These are phyloP conservation scores for Phenganax marumi DNA, from an alignment of 92 coral and sea anemone species.

Conservation along the genomic window DNA sequence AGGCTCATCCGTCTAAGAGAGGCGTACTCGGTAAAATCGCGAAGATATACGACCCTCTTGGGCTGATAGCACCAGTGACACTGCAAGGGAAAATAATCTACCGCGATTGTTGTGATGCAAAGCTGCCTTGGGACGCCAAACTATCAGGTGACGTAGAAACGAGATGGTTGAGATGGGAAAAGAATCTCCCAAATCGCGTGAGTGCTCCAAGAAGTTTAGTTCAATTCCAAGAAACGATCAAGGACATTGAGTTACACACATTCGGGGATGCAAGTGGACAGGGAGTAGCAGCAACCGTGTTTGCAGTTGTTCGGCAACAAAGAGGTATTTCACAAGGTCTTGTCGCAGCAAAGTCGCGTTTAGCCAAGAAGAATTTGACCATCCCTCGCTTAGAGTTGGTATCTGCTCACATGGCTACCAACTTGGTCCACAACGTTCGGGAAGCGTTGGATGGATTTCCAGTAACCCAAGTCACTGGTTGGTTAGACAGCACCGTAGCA, in stretches of 20 bases:
- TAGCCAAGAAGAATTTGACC: not conserved
- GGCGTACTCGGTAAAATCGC: too few species aligned
- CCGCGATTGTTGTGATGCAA: not conserved
- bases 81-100: too few species aligned
- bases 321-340: too few species aligned
- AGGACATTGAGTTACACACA: not conserved
- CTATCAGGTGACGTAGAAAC: not conserved
- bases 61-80: too few species aligned
- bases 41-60: too few species aligned
- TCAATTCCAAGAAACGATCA: not conserved
- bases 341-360: not conserved
- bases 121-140: not conserved
- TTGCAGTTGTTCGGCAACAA: too few species aligned
- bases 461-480: not conserved
- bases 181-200: not conserved
- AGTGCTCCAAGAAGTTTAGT: not conserved
- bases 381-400: slow-evolving; percentile 8
- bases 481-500: slow-evolving; percentile 17
- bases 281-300: too few species aligned
- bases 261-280: not conserved
- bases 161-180: not conserved
- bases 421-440: not conserved
- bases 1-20: too few species aligned
- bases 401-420: slow-evolving; percentile 19
- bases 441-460: not conserved